A percentile compares a stretch with the other conserved stretches of the same genome.
Evolutionary conservation across 2,888 invertebrate species (phyloP).

Genomic region (Odontocolon sp.): DNA sequence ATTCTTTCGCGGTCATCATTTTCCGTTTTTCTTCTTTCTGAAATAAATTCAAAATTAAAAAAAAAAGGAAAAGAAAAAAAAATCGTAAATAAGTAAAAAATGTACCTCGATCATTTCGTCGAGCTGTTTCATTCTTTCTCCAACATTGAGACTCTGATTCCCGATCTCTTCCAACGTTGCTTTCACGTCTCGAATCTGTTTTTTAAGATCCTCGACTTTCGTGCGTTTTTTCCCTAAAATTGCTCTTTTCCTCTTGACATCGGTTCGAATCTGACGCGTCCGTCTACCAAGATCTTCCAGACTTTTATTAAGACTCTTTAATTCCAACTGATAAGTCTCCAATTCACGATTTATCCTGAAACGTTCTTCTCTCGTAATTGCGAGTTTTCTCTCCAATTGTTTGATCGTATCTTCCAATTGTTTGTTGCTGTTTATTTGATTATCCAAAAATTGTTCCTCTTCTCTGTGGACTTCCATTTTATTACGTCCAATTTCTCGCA

Average conservation of each 20-base stretch:
- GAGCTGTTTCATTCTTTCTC: constrained; percentile 84
- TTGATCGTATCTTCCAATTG: constrained; percentile 81
- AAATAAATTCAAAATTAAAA: constrained; percentile 1
- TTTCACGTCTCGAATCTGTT: constrained; percentile 81
- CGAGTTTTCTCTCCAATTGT: constrained; percentile 78
- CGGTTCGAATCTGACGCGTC: constrained; percentile 60
- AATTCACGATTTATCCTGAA: constrained; percentile 77
- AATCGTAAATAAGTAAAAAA: constrained; percentile 9
- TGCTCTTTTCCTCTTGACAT: constrained; percentile 61
- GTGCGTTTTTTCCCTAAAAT: constrained; percentile 57
- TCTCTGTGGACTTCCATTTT: constrained; percentile 83
- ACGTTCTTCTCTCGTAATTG: constrained; percentile 76
- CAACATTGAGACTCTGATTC: constrained; percentile 83
- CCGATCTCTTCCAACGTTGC: constrained; percentile 82
- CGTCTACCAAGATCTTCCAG: constrained; percentile 62
- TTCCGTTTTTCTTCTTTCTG: constrained; percentile 76
- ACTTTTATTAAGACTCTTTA: constrained; percentile 65
- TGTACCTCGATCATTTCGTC: constrained; percentile 83
- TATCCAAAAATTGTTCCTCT: constrained; percentile 84
- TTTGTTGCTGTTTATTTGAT: constrained; percentile 84
- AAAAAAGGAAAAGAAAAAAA: too few species aligned
- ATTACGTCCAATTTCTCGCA: constrained; percentile 81
- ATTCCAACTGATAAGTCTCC: constrained; percentile 80
- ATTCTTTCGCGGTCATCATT: constrained; percentile 65
- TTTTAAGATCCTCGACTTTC: constrained; percentile 63